phyloP scores from a whole-genome alignment of 2,113 vertebrate species.

The Naja naja region DNA sequence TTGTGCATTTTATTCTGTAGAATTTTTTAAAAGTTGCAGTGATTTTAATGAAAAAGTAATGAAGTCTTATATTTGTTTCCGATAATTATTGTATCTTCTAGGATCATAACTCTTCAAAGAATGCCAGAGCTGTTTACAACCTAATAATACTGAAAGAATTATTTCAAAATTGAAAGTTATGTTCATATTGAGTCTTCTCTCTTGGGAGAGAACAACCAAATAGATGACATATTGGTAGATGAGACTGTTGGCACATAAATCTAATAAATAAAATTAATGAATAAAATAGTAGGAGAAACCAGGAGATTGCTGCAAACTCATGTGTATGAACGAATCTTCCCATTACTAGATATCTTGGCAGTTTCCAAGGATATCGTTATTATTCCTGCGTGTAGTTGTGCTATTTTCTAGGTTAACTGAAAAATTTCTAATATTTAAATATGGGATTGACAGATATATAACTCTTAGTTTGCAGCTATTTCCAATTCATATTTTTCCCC shows the following conservation, averaged over 20 bases:
- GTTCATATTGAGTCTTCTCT: not conserved
- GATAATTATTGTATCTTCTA: not conserved
- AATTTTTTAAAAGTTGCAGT: not conserved
- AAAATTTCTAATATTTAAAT: not conserved
- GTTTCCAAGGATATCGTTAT: not conserved
- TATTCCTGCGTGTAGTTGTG: not conserved
- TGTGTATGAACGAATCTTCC: not conserved
- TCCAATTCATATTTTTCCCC: not conserved
- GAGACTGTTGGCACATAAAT: not conserved
- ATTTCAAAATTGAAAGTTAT: constrained; percentile 10
- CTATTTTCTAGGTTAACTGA: not conserved
- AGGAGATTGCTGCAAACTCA: not conserved
- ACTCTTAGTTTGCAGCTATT: not conserved
- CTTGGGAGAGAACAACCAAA: not conserved
- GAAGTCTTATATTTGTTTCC: not conserved
- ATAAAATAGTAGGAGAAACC: not conserved
- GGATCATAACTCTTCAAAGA: not conserved
- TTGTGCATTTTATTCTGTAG: not conserved
- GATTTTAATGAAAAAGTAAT: not conserved
- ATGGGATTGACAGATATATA: not conserved
- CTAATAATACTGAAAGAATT: not conserved
- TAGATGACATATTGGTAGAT: not conserved
- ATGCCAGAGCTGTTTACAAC: not conserved
- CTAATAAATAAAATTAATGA: not conserved
- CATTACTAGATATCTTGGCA: not conserved